Conservation (phyloP, 1,140 invertebrate species). For the Solen grandis region DNA sequence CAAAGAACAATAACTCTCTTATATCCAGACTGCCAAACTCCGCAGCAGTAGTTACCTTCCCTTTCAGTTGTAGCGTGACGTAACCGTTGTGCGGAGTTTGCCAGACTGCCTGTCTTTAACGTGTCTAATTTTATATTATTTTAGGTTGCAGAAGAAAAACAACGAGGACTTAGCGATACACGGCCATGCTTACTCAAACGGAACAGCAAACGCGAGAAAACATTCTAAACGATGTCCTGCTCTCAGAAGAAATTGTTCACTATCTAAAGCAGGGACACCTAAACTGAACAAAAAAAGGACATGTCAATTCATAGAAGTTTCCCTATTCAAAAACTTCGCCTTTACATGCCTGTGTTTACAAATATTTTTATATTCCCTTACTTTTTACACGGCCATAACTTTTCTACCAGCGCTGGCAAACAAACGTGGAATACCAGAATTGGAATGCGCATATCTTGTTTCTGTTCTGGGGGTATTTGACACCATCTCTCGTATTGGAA, state of each 20-base stretch:
- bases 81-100: too few species aligned
- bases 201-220: background rate
- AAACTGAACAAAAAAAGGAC: background rate
- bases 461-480: slow-evolving; percentile 66
- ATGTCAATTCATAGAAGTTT: slow-evolving; percentile 56
- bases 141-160: too few species aligned
- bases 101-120: too few species aligned
- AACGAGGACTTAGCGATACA: background rate
- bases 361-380: slow-evolving; percentile 63
- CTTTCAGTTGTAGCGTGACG: too few species aligned
- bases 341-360: slow-evolving; percentile 67
- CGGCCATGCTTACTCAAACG: background rate
- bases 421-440: slow-evolving; percentile 58
- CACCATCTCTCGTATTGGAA: slow-evolving; percentile 56
- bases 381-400: slow-evolving; percentile 64
- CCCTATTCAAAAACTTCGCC: slow-evolving; percentile 63
- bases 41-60: too few species aligned
- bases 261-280: background rate
- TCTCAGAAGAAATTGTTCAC: too few species aligned
- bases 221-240: background rate
- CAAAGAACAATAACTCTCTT: too few species aligned
- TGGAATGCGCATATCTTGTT: slow-evolving; percentile 60
- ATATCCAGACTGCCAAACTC: too few species aligned
- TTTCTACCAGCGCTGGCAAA: slow-evolving; percentile 69
- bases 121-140: background rate